These are phyloP conservation scores for Antigone vipio DNA, from an alignment of 2,113 vertebrate genomes.

Conservation along the genomic window DNA sequence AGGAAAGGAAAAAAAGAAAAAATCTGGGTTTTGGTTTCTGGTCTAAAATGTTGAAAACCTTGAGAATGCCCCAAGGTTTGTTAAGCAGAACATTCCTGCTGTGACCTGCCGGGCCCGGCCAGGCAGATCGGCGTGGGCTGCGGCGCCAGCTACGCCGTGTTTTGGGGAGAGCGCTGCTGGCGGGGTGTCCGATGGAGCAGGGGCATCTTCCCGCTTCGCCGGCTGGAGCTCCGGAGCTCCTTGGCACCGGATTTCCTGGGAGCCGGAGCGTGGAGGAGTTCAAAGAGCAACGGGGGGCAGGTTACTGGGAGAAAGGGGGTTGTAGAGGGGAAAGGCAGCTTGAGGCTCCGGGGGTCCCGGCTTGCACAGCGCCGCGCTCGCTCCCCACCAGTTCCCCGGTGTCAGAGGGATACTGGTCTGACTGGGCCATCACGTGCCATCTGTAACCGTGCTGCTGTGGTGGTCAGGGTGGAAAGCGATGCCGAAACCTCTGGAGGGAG, in stretches of 20 bases:
- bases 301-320: not conserved
- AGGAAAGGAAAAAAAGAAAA: not conserved
- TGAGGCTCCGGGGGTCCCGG: accelerated
- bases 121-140: not conserved
- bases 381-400: not conserved
- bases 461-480: not conserved
- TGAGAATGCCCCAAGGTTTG: not conserved
- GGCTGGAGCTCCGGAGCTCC: not conserved
- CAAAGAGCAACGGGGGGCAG: not conserved
- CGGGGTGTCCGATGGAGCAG: not conserved
- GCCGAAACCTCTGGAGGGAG: not conserved
- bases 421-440: not conserved
- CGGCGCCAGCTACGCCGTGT: accelerated
- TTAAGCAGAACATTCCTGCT: not conserved
- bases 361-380: accelerated
- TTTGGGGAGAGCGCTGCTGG: not conserved
- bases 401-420: not conserved
- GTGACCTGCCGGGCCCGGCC: not conserved
- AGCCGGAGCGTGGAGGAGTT: not conserved
- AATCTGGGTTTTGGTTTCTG: not conserved
- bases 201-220: not conserved
- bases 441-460: not conserved
- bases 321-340: not conserved
- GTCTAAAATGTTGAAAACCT: not conserved
- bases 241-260: not conserved